Base-by-base conservation (phyloP, 2,888 invertebrate species). In the Altica lythri region DNA sequence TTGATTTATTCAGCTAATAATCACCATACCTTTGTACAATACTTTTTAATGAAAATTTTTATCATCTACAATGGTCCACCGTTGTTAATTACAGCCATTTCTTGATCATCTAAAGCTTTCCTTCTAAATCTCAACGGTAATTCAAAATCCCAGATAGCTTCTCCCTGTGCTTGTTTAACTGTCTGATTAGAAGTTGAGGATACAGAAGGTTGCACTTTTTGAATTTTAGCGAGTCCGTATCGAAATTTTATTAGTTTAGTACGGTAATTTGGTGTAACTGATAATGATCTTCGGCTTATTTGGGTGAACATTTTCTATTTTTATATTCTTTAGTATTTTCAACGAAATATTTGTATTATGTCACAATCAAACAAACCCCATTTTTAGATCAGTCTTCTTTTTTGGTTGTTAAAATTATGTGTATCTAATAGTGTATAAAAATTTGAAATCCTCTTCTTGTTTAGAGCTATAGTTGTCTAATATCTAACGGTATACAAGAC, bases 31-130 rank as follows among this genome's bases (percentile, higher is more conserved):
- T 2, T 10, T 4, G 4, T 30, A 12, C 30, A 8, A 14, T 46
- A 46, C 25, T 46, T 17, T 30, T 30, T 6, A 16, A 22, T 1
- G 19, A 25, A 18, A 6, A 42, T 45, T 35, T 14, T 25, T 27
- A 27, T 4, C 6, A 25, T 4, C 38, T 59, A 67, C 38, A 67
- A 53, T 5, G 72, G 72, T 2, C 76, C 76, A 9, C 77, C 77
- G 50, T 72, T 67, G 60, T 77, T 77, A 40, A 77, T 76, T 34
- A 71, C 70, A 19, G 71, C 75, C 43, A 75, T 73, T 65, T 77
- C 77, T 32, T 75, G 71, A 29, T 73, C 72, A 49, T 64, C 68
- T 4, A 76, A 51, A 4, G 70, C 72, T 43, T 64, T 68, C 53
- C 76, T 66, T 54, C 58, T 66, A 67, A 70, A 76, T 34, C 74